phyloP scores from a whole-genome alignment of 2,888 invertebrate genomes.

The Acutogordius australiensis region DNA sequence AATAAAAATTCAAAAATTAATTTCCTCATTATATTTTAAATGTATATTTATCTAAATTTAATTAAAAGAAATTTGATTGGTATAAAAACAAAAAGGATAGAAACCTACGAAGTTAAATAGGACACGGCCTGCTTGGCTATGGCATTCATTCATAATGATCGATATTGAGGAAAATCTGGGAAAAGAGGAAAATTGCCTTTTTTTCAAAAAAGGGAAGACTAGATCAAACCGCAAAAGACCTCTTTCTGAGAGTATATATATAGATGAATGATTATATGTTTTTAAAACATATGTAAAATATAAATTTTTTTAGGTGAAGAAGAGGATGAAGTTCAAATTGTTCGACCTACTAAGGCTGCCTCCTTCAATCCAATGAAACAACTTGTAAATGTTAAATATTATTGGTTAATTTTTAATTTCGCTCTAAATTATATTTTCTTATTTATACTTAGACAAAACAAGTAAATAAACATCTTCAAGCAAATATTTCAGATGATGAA shows the following conservation, averaged over 20 bases:
- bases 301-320: not conserved
- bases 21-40: no score
- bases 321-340: not conserved
- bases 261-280: no score
- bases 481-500: not conserved
- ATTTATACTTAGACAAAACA: not conserved
- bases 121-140: no score
- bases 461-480: not conserved
- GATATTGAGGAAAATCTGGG: no score
- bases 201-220: not conserved
- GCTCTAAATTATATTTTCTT: no score
- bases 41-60: no score
- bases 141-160: no score
- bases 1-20: no score
- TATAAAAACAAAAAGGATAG: no score
- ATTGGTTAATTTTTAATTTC: not conserved
- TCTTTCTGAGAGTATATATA: not conserved
- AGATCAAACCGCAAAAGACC: not conserved
- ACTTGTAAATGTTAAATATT: not conserved
- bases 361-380: slow-evolving; percentile 2
- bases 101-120: no score
- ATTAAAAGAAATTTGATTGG: no score
- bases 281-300: not conserved
- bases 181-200: slow-evolving; percentile 10
- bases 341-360: not conserved